Evolutionary conservation across 2,797 vertebrate genomes (phyloP), one percentile per base, ranked within the genome.

Genomic region (Eulemur rubriventer): DNA sequence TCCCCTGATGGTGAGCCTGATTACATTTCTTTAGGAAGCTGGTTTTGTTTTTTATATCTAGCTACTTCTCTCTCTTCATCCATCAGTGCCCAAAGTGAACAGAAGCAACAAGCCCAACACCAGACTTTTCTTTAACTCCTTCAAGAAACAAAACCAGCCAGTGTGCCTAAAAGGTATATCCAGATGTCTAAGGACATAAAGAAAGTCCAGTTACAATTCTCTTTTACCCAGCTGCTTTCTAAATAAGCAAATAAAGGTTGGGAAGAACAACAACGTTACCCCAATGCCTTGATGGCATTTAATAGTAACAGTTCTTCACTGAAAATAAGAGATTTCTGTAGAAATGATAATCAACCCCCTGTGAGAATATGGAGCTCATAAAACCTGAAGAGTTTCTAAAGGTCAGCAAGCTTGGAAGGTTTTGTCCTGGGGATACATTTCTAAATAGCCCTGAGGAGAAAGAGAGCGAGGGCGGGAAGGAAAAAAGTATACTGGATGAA

Each of bases 291-390:
- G 38, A 65, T 83, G n/a, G 35, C 86, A 86, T 95, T 95, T 81
- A 61, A 72, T 10, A 76, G 13, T 52, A 83, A 84, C 33, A n/a
- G 24, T 67, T 59, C 76, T 93, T 87, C 26, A 17, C 43, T 14
- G 41, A 84, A 95, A 95, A 94, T 57, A 92, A 89, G 65, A 93
- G 24, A 57, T 95, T 90, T 92, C 96, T 95, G 22, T 75, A 46
- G 86, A 95, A 86, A 80, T 67, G 69, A 75, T 95, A 86, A 88
- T 88, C 55, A 76, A 10, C 17, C 63, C 89, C 81, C 82, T 93
- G 43, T 8, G 48, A 93, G 63, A 75, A 43, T 82, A 76, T 61
- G 33, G 41, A 83, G 41, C 69, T 83, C 65, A 67, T 95, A 91
- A 96, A 93, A 83, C 52, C 28, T 33, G 55, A 94, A 69, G 84